These are phyloP conservation scores for Hypanus sabinus DNA, from an alignment of 2,113 vertebrate genomes.

Conservation along the genomic window DNA sequence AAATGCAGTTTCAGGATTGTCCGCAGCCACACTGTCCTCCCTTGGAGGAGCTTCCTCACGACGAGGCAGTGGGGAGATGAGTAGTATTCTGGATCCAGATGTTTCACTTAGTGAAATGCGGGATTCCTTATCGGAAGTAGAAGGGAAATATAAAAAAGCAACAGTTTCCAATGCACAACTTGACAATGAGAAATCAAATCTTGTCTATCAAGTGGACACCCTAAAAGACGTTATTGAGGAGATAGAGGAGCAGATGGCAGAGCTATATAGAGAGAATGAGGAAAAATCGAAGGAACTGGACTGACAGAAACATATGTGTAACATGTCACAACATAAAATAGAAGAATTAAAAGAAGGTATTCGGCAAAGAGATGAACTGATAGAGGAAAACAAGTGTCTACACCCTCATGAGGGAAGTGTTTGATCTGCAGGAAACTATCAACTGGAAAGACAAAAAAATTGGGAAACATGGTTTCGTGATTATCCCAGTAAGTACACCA, in stretches of 20 bases:
- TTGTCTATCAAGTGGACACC: conserved; percentile 94
- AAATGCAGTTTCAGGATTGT: conserved; percentile 72
- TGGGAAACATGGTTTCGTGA: conserved; percentile 90
- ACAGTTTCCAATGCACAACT: conserved; percentile 98
- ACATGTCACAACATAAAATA: conserved; percentile 80
- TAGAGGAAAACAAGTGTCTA: conserved; percentile 86
- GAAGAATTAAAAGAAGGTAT: conserved; percentile 89
- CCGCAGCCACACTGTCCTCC: conserved; percentile 66
- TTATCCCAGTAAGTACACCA: conserved; percentile 83
- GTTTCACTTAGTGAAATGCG: conserved; percentile 79
- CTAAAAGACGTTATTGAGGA: conserved; percentile 92
- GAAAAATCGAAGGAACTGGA: conserved; percentile 93
- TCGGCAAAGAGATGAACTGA: conserved; percentile 88
- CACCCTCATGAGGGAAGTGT: conserved; percentile 83
- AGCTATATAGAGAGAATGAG: conserved; percentile 80
- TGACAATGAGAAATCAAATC: conserved; percentile 93
- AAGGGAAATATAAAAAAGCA: conserved; percentile 98
- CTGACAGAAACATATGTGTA: conserved; percentile 84
- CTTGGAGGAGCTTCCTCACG: conserved; percentile 83
- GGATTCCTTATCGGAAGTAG: conserved; percentile 88
- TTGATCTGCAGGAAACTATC: conserved; percentile 97
- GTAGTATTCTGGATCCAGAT: conserved; percentile 77
- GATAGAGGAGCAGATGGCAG: conserved; percentile 88
- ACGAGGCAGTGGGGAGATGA: conserved; percentile 80
- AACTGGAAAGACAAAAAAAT: conserved; percentile 99